Base-by-base conservation (phyloP, 2,113 vertebrate genomes). In the Tragelaphus strepsiceros region DNA sequence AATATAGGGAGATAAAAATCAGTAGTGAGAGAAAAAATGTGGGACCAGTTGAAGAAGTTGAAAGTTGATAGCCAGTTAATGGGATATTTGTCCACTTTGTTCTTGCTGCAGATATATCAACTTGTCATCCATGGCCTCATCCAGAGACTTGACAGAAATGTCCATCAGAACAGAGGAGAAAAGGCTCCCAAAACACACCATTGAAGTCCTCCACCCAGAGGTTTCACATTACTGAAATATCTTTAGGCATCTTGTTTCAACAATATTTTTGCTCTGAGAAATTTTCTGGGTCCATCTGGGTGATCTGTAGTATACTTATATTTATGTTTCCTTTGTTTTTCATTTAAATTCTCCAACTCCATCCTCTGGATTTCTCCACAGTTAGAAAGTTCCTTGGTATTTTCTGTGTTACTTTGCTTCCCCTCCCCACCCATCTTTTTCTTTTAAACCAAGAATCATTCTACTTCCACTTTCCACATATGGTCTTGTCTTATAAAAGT, bases 401-500 rank as follows among this genome's bases (percentile, higher is more conserved):
- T 77, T 77, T 15, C 59, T 71, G 7, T 39, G 24, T 22, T 83
- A 9, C 30, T 54, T 24, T 64, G 12, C 26, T 92, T 58, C 35
- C 24, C 6, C 14, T 3, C 51, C 28, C 28, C 46, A 39, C 22
- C 84, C 30, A 43, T 89, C 86, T 78, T 95, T 62, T 30, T 83
- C 43, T 78, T 96, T 88, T 83, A 96, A 39, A 39, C 13, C 22
- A 39, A 97, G 88, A 56, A 28, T 78, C 71, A 58, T 59, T 93
- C 71, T 24, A 54, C 86, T 87, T 94, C 56, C 46, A 54, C 71
- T 88, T 80, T 82, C 71, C 87, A 83, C 90, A 74, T 71, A 89
- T 59, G 87, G 95, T 62, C 61, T 92, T 83, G 35, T 64, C 85
- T 74, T 77, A 88, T 49, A 46, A 84, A 97, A 96, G 87, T 94